Evolutionary conservation across 2,797 vertebrate genomes (phyloP).

Genomic region (Gallinago nigripennis): DNA sequence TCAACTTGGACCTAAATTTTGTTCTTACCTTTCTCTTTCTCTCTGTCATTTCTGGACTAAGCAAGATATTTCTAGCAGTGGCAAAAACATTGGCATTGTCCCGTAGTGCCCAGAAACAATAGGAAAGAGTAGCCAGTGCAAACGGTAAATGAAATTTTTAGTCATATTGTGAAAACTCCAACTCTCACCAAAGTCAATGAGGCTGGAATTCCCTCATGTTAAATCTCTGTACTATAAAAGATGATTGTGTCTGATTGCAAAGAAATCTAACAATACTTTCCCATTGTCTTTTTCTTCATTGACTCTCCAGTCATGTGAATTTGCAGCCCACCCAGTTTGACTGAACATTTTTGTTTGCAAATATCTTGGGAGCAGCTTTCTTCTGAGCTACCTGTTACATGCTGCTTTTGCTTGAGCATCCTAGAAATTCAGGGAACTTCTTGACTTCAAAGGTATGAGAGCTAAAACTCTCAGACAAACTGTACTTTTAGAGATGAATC

Average conservation of each 20-base stretch:
- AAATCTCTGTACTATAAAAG: background rate
- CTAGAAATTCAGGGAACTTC: background rate
- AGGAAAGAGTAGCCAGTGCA: background rate
- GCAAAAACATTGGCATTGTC: background rate
- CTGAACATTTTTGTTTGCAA: background rate
- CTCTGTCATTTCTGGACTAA: background rate
- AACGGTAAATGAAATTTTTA: background rate
- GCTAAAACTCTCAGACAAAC: background rate
- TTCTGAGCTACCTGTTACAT: background rate
- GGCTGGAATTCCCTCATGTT: background rate
- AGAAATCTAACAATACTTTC: background rate
- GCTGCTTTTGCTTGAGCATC: background rate
- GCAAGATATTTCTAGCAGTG: background rate
- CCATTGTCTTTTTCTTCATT: background rate
- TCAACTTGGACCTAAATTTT: background rate
- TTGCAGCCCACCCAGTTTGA: background rate
- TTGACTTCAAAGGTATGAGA: background rate
- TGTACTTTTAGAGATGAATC: background rate
- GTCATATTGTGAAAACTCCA: background rate
- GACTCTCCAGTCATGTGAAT: accelerated
- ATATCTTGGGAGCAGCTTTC: background rate
- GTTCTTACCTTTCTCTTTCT: background rate
- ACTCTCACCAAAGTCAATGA: background rate
- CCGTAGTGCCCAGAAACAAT: background rate
- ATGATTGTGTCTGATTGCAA: background rate